A percentile compares a stretch with the other conserved stretches of the same genome.
phyloP scores from a whole-genome alignment of 1,140 invertebrate species.

The Apis florea region DNA sequence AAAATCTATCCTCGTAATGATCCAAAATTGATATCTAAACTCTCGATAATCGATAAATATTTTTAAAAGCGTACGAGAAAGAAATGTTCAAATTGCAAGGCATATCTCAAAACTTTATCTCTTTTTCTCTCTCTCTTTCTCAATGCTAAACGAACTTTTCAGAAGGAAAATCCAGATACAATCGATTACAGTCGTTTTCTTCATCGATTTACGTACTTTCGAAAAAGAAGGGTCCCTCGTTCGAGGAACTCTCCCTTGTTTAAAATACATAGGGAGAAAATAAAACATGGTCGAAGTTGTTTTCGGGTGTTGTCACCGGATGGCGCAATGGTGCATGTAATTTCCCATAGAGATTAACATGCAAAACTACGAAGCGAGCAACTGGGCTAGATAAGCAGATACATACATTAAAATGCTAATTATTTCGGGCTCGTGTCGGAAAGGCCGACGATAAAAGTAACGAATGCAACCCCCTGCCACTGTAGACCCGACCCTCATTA shows the following conservation, averaged over 20 bases:
- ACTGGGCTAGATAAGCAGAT: slow-evolving; percentile 69
- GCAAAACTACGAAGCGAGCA: slow-evolving; percentile 64
- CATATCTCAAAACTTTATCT: too few species aligned
- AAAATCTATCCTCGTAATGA: too few species aligned
- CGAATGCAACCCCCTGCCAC: slow-evolving; percentile 60
- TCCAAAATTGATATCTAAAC: too few species aligned
- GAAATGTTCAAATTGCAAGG: too few species aligned
- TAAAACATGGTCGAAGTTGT: slow-evolving; percentile 42
- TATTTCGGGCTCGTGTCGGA: slow-evolving; percentile 67
- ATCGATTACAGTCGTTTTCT: slow-evolving; percentile 1
- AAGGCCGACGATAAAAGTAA: slow-evolving; percentile 69
- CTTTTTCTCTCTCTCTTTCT: too few species aligned
- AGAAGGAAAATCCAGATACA: not conserved
- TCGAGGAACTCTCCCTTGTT: not conserved
- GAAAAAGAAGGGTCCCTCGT: not conserved
- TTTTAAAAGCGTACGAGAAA: too few species aligned
- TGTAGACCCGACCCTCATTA: slow-evolving; percentile 52
- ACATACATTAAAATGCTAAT: slow-evolving; percentile 75
- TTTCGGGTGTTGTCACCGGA: slow-evolving; percentile 28
- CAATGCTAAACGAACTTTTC: too few species aligned
- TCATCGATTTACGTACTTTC: not conserved
- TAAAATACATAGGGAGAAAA: slow-evolving; percentile 40
- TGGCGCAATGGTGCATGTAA: slow-evolving; percentile 66
- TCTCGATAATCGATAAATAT: too few species aligned
- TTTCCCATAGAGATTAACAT: slow-evolving; percentile 70